phyloP scores from a whole-genome alignment of 37 sponge, comb jelly and placozoan species.

The Haliclona indistincta region DNA sequence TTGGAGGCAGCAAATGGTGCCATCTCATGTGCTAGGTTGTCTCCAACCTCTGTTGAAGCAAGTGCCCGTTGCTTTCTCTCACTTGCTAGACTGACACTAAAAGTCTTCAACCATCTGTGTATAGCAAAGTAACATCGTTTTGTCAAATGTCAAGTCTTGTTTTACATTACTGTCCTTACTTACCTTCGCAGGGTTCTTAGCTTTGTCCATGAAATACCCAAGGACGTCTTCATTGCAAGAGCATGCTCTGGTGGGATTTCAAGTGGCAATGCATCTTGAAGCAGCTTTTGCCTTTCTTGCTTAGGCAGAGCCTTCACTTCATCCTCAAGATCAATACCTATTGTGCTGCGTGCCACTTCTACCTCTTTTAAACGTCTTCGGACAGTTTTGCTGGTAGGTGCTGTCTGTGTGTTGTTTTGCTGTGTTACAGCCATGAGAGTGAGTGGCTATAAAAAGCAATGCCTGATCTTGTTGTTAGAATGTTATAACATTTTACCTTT shows the following conservation, averaged over 20 bases:
- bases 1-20: slow-evolving; percentile 2
- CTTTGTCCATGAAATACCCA: slow-evolving; percentile 8
- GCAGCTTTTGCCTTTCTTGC: neutral
- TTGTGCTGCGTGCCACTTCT: too few relatives aligned
- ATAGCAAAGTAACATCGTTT: neutral
- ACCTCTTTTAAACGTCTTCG: too few relatives aligned
- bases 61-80: neutral
- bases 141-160: neutral
- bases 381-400: too few relatives aligned
- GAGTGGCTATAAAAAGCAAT: slow-evolving; percentile 4
- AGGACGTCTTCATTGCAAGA: slow-evolving; percentile 12
- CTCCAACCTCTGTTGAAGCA: too few relatives aligned
- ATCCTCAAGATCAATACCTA: too few relatives aligned
- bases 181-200: slow-evolving; percentile 21
- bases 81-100: neutral
- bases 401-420: too few relatives aligned
- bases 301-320: neutral
- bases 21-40: neutral
- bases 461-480: too few relatives aligned
- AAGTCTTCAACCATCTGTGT: neutral
- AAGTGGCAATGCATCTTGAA: neutral
- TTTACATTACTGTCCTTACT: neutral
- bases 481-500: neutral
- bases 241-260: neutral
- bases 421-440: slow-evolving; percentile 10